A percentile compares a stretch with the other conserved stretches of the same genome.
Conservation (phyloP, 2,888 invertebrate genomes). For the Agrenia bidenticulata region DNA sequence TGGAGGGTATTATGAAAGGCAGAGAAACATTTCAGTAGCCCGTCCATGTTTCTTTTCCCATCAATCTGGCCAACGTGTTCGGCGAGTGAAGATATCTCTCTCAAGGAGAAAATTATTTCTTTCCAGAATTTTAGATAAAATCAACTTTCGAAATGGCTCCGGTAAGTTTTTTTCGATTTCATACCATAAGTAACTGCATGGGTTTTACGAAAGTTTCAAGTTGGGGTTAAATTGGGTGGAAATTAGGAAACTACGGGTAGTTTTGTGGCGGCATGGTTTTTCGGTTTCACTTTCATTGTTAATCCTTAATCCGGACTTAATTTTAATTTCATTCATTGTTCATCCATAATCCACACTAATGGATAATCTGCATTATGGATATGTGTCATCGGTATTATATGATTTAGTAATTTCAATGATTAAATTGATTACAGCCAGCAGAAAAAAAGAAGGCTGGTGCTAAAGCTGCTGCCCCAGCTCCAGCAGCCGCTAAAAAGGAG, state of each 20-base stretch:
- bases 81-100: not conserved
- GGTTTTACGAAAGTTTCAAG: not conserved
- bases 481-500: conserved; percentile 37
- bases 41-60: not conserved
- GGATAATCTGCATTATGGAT: too few relatives aligned
- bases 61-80: conserved; percentile 7
- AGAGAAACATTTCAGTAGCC: not conserved
- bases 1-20: too few relatives aligned
- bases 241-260: not conserved
- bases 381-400: too few relatives aligned
- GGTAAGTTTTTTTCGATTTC: conserved; percentile 10
- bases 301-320: conserved; percentile 2
- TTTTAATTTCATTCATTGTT: conserved; percentile 8
- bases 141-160: conserved; percentile 18
- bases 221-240: not conserved
- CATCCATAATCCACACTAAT: not conserved
- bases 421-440: conserved; percentile 47
- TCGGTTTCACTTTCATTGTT: too few relatives aligned
- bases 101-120: not conserved
- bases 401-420: too few relatives aligned
- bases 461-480: conserved; percentile 45
- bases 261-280: not conserved
- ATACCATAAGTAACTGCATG: not conserved
- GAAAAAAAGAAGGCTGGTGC: conserved; percentile 52
- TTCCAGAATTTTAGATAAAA: not conserved